These are phyloP conservation scores for Cecidostiba fungosa DNA, from an alignment of 2,888 invertebrate species.

Conservation along the genomic window DNA sequence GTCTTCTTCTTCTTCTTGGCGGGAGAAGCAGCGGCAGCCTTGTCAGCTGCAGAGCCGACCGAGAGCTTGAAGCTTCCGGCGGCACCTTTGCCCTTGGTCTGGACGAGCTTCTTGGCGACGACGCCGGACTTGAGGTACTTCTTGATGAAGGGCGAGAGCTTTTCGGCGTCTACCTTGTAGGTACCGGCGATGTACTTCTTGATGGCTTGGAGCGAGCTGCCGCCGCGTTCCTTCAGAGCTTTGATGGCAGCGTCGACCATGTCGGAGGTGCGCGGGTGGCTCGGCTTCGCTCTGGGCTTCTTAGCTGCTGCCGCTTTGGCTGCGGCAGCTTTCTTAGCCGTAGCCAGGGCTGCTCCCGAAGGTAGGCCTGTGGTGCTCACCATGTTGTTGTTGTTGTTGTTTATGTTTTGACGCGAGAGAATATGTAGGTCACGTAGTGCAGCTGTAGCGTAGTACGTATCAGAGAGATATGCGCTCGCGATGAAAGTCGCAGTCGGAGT, in stretches of 20 bases:
- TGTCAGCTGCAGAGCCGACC: conserved; percentile 59
- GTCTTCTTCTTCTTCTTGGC: conserved; percentile 62
- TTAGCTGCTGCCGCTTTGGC: conserved; percentile 65
- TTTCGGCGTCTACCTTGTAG: conserved; percentile 83
- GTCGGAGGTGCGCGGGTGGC: conserved; percentile 81
- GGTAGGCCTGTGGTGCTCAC: conserved; percentile 28
- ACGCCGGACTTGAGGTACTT: conserved; percentile 83
- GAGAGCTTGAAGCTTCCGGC: conserved; percentile 81
- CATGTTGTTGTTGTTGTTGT: conserved; percentile 21
- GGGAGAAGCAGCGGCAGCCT: conserved; percentile 15
- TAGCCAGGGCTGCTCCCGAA: conserved; percentile 41
- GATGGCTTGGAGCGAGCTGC: conserved; percentile 83
- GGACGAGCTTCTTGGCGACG: conserved; percentile 78
- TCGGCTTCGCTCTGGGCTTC: conserved; percentile 77
- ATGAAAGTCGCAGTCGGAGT: not conserved
- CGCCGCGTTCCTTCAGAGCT: conserved; percentile 82
- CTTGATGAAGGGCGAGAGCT: conserved; percentile 83
- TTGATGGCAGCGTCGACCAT: conserved; percentile 84
- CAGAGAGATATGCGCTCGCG: not conserved
- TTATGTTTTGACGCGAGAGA: not conserved
- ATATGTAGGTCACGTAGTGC: not conserved
- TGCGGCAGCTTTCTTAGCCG: conserved; percentile 64
- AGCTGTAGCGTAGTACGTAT: not conserved
- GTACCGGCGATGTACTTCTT: conserved; percentile 84
- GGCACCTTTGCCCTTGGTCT: conserved; percentile 82